Evolutionary conservation across 2,797 vertebrate species (phyloP), one percentile per base, ranked within the genome.

Genomic region (Huso huso): DNA sequence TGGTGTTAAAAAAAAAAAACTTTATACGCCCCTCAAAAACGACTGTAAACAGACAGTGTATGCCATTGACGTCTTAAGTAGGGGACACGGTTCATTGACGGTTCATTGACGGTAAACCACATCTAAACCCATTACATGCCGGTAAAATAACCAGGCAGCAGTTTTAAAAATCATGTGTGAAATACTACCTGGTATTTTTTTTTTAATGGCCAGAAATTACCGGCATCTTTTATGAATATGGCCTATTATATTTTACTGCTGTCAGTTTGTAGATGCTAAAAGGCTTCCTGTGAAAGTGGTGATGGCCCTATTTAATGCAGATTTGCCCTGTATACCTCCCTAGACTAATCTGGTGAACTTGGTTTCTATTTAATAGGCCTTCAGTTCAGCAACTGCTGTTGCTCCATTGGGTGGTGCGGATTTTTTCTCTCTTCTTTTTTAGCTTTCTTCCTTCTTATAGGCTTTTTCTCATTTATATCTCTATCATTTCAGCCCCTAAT

Each of bases 401-500:
- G 67, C 68, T 73, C 76, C 66, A 68, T 68, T 78, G 74, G 74
- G 71, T 76, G 71, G 70, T 71, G 72, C 65, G 64, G 62, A 57
- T 66, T 67, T 66, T 60, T 71, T 68, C 70, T 71, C 79, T 70
- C 79, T 76, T 76, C 82, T 76, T 75, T 70, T 70, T 75, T 78
- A 82, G 77, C 80, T 80, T 78, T 75, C 73, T 83, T 81, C 77
- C 79, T 81, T 81, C 81, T 80, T 79, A 74, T 81, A 69, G 69
- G 72, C 75, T 77, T 80, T 74, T 80, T 87, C 83, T 86, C 81
- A 82, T 86, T 82, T 86, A 87, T 79, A 80, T 87, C 85, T 84
- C 77, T 85, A 87, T 87, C 83, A 78, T 84, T 83, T 83, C 74
- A 83, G 78, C 78, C 82, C 81, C 78, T 83, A 84, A 77, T 82